These are phyloP conservation scores for Sepiola atlantica DNA, from an alignment of 2,888 invertebrate species.

Conservation along the genomic window DNA sequence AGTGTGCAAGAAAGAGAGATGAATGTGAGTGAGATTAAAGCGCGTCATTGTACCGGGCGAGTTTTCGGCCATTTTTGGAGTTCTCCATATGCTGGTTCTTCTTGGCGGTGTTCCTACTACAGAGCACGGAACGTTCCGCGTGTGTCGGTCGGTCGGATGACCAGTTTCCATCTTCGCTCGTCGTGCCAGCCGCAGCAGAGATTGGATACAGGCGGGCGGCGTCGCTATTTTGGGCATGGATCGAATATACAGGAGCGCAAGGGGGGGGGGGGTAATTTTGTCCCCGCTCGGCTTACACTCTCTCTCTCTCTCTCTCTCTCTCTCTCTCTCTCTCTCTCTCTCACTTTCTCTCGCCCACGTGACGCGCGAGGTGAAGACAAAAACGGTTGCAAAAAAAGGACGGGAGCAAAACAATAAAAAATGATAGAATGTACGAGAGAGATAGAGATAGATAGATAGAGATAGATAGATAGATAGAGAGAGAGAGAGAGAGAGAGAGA, in stretches of 20 bases:
- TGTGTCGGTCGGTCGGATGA: neutral
- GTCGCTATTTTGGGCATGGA: slow-evolving; percentile 13
- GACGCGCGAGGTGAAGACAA: neutral
- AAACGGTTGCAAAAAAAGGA: neutral
- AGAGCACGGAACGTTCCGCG: too few relatives aligned
- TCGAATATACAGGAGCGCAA: neutral
- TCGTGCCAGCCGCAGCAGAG: neutral
- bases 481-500: neutral
- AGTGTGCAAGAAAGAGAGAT: too few relatives aligned
- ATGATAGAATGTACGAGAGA: neutral
- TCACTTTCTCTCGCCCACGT: neutral
- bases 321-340: too few relatives aligned
- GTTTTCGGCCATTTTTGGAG: too few relatives aligned
- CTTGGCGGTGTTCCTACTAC: too few relatives aligned
- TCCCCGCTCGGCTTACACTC: too few relatives aligned
- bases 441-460: too few relatives aligned
- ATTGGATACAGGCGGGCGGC: neutral
- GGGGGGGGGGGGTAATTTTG: too few relatives aligned
- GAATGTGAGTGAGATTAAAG: too few relatives aligned
- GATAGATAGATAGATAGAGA: neutral
- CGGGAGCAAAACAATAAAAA: neutral
- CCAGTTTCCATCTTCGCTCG: neutral
- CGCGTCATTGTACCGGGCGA: too few relatives aligned
- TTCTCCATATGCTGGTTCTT: too few relatives aligned
- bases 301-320: too few relatives aligned